Conservation (phyloP, 2,113 vertebrate species). For the Athene cunicularia region DNA sequence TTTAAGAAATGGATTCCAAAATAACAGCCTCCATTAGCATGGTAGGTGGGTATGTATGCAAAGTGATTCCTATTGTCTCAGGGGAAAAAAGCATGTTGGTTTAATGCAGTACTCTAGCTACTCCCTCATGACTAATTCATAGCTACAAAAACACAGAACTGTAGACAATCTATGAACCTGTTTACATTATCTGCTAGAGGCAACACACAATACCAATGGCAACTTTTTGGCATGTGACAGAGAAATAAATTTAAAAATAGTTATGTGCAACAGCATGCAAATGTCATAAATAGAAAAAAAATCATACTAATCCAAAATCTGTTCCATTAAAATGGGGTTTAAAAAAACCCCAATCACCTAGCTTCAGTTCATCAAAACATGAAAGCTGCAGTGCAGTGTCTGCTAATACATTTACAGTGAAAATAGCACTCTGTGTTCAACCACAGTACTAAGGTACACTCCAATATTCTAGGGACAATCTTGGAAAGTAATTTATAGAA, state of each 20-base stretch:
- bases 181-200: not conserved
- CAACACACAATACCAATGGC: not conserved
- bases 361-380: not conserved
- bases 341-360: not conserved
- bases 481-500: not conserved
- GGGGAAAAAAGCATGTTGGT: not conserved
- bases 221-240: not conserved
- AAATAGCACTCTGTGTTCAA: not conserved
- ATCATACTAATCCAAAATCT: not conserved
- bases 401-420: not conserved
- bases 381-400: not conserved
- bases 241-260: not conserved
- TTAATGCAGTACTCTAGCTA: not conserved
- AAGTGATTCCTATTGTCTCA: constrained; percentile 22
- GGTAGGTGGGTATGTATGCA: constrained; percentile 39
- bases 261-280: not conserved
- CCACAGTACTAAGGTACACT: not conserved
- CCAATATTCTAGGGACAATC: not conserved
- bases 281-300: not conserved
- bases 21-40: constrained; percentile 36
- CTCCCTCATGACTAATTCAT: not conserved
- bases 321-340: not conserved
- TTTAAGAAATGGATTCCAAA: constrained; percentile 42
- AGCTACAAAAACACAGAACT: not conserved
- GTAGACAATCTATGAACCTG: not conserved